phyloP scores from a whole-genome alignment of 2,888 invertebrate genomes.

The Zygothrica quintamaculata region DNA sequence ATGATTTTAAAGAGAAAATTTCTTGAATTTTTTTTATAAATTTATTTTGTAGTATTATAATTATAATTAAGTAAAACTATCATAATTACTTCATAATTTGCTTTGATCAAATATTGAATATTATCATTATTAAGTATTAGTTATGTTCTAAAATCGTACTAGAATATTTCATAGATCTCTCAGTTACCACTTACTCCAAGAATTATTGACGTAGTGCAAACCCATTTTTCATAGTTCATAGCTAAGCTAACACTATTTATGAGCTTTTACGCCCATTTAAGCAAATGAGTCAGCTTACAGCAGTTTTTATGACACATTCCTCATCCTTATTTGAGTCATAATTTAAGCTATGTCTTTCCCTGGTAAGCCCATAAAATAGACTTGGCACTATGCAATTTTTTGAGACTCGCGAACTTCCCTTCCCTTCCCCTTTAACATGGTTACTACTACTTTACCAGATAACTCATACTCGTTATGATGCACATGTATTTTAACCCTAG shows the following conservation, averaged over 20 bases:
- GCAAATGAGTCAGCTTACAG: conserved; percentile 54
- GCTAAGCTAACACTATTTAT: conserved; percentile 29
- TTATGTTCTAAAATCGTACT: too few relatives aligned
- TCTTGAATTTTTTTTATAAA: conserved; percentile 5
- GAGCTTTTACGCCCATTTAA: conserved; percentile 46
- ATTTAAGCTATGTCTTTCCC: conserved; percentile 41
- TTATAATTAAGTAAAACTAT: too few relatives aligned
- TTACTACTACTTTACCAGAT: too few relatives aligned
- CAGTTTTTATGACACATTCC: conserved; percentile 57
- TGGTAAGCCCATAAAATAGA: conserved; percentile 64
- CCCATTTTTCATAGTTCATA: conserved; percentile 27
- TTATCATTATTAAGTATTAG: too few relatives aligned
- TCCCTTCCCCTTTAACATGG: background rate
- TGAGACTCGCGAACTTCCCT: background rate
- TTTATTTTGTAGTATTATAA: too few relatives aligned
- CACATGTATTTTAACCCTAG: conserved; percentile 30
- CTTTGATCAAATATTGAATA: too few relatives aligned
- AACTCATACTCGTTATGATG: conserved; percentile 41
- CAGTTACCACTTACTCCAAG: background rate
- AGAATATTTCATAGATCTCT: too few relatives aligned
- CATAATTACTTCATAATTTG: too few relatives aligned
- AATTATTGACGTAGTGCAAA: background rate
- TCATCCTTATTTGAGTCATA: conserved; percentile 40
- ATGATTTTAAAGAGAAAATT: conserved; percentile 35
- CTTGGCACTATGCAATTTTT: conserved; percentile 29